phyloP scores from a whole-genome alignment of 2,113 vertebrate species.

The Eudyptes chrysolophus region DNA sequence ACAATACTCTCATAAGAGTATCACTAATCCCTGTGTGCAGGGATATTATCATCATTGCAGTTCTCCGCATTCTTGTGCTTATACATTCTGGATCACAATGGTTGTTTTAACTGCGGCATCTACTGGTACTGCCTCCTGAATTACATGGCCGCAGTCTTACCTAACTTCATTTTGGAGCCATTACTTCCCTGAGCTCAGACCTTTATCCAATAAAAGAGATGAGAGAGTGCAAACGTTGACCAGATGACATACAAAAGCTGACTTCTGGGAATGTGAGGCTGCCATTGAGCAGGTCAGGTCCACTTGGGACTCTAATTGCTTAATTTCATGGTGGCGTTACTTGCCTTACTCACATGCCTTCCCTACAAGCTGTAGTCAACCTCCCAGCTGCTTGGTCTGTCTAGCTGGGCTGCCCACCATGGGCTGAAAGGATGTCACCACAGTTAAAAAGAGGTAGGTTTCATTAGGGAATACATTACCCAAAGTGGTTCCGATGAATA shows the following conservation, averaged over 20 bases:
- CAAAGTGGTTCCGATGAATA: background rate
- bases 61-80: background rate
- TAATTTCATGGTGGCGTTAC: background rate
- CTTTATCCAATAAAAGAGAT: background rate
- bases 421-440: accelerated
- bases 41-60: background rate
- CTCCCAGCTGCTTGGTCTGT: background rate
- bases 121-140: background rate
- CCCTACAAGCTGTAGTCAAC: background rate
- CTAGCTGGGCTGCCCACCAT: background rate
- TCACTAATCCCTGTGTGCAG: background rate
- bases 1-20: background rate
- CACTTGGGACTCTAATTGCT: background rate
- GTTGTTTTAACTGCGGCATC: background rate
- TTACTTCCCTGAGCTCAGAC: background rate
- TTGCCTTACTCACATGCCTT: background rate
- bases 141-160: background rate
- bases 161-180: background rate
- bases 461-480: background rate
- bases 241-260: background rate
- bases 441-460: background rate
- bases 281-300: background rate
- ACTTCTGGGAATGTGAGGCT: background rate
- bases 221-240: background rate
- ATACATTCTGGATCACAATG: background rate